Conservation (phyloP, 2,113 vertebrate genomes). For the Vanacampus margaritifer region DNA sequence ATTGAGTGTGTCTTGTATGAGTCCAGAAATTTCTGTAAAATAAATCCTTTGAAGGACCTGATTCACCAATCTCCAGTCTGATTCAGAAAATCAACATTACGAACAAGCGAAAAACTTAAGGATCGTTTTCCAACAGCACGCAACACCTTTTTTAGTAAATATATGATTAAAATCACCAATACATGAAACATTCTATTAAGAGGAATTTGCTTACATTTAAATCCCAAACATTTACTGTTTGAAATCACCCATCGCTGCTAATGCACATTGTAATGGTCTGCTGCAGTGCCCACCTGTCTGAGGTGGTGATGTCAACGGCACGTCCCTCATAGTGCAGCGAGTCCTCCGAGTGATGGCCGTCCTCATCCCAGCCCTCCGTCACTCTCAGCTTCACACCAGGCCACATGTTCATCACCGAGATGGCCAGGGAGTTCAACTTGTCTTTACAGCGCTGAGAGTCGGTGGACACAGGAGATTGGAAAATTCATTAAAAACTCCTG, state of each 20-base stretch:
- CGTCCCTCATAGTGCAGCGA: conserved; percentile 89
- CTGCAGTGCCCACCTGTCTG: conserved; percentile 62
- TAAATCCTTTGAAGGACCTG: too few relatives aligned
- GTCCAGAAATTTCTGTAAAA: too few relatives aligned
- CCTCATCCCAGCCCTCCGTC: conserved; percentile 92
- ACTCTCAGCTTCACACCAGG: conserved; percentile 87
- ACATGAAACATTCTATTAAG: not conserved
- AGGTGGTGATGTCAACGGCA: conserved; percentile 90
- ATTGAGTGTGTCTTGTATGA: too few relatives aligned
- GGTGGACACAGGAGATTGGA: not conserved
- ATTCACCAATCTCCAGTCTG: too few relatives aligned
- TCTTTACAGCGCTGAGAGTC: conserved; percentile 90
- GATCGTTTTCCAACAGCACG: too few relatives aligned
- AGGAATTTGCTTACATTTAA: not conserved
- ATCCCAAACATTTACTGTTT: not conserved
- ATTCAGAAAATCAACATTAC: too few relatives aligned
- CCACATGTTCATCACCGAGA: conserved; percentile 95
- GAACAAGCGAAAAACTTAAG: too few relatives aligned
- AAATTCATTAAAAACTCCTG: conserved; percentile 6
- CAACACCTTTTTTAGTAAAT: not conserved
- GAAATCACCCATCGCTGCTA: not conserved
- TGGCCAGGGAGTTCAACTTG: conserved; percentile 93
- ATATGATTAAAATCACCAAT: not conserved
- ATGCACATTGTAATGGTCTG: not conserved
- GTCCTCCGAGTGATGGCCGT: conserved; percentile 87